Conservation (phyloP, 2,113 vertebrate genomes). For the Labrus mixtus region DNA sequence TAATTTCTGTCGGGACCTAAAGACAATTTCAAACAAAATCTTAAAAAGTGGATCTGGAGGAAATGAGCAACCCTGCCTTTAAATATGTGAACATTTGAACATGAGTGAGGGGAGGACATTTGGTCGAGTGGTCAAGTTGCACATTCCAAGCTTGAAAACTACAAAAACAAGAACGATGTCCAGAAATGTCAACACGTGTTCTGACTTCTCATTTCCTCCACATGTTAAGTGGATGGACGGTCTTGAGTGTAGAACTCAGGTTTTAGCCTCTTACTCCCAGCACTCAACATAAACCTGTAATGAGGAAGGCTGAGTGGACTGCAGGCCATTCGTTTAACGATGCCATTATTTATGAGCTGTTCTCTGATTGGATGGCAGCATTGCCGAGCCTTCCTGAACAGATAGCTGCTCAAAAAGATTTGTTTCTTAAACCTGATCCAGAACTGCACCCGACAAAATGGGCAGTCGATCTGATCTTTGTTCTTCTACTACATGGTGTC, state of each 20-base stretch:
- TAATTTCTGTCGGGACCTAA: too few relatives aligned
- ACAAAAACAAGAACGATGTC: slow-evolving; percentile 3
- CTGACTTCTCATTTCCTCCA: slow-evolving; percentile 13
- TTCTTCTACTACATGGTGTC: not conserved
- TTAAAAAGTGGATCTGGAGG: too few relatives aligned
- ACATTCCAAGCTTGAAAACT: too few relatives aligned
- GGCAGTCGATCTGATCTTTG: too few relatives aligned
- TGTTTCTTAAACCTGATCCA: not conserved
- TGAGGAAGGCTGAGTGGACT: slow-evolving; percentile 38
- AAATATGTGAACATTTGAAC: too few relatives aligned
- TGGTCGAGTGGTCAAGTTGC: too few relatives aligned
- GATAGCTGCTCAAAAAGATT: not conserved
- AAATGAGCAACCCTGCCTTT: too few relatives aligned
- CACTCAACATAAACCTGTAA: slow-evolving; percentile 38
- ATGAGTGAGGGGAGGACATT: too few relatives aligned
- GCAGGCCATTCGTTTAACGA: slow-evolving; percentile 46
- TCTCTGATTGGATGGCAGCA: slow-evolving; percentile 25
- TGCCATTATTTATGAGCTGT: slow-evolving; percentile 29
- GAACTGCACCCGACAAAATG: not conserved
- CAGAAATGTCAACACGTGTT: slow-evolving; percentile 8
- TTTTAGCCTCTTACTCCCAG: slow-evolving; percentile 32
- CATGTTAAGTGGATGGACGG: not conserved
- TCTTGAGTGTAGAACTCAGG: slow-evolving; percentile 2
- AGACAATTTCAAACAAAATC: too few relatives aligned
- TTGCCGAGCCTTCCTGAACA: not conserved